Evolutionary conservation across 1,140 invertebrate species (phyloP), one percentile per base, ranked within the genome.

Genomic region (Piezodorus guildinii): DNA sequence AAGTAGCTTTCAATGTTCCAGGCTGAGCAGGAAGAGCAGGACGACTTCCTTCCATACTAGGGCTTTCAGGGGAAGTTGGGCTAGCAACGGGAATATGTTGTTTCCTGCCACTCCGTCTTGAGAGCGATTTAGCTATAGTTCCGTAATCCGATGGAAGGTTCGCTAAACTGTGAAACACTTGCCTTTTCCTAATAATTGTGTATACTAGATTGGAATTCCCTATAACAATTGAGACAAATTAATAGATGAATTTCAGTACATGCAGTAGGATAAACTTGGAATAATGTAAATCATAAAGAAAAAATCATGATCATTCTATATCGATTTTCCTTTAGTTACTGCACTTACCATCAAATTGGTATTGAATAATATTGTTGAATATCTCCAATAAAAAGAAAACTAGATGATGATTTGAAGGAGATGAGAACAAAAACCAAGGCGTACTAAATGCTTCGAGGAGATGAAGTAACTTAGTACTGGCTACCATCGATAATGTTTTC

Each of bases 281-380:
- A 10, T 39, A 39, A 39, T 39, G 6, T 39, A 10, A 39, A 10
- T 39, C 12, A 6, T 39, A 1, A 39, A 10, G 34, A 10, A 39
- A 39, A 39, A 39, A 39, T 6, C 6, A 39, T 10, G 12, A 12
- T 39, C 1, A 10, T 12, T 10, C 12, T 10, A 39, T 10, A 39
- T 39, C 12, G 12, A 39, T 6, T 39, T 39, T 39, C 34, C 34
- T 8, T 39, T 10, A 39, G 12, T 10, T 19, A 56, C 5, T 16
- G 23, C 43, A 72, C 77, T 79, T 70, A 88, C 96, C 96, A 80
- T 99, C 97, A 78, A 99, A 99, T 75, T 99, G 97, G 75, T 99
- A 99, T 78, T 99, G 96, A 70, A 99, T 98, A 68, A 99, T 97
- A 73, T 99, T 99, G 75, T 99, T 99, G 76, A 99, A 98, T 71